A percentile compares a stretch with the other conserved stretches of the same genome.
Evolutionary conservation across 2,113 vertebrate genomes (phyloP).

Genomic region (Cricetomys ansorgei): DNA sequence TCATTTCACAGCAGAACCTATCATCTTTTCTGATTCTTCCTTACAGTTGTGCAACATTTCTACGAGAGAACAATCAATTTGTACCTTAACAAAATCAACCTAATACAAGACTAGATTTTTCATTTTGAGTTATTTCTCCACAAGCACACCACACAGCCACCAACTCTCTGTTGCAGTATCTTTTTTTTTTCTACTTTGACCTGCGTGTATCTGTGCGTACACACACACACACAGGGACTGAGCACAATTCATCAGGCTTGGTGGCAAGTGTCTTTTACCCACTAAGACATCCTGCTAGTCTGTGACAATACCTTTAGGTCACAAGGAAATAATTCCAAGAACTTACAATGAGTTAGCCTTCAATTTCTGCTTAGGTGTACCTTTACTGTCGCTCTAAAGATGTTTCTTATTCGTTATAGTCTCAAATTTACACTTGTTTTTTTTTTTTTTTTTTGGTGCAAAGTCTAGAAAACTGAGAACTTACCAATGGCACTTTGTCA

Average conservation of each 20-base stretch:
- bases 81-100: not conserved
- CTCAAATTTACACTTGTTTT: constrained; percentile 45
- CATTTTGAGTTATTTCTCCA: not conserved
- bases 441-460: not conserved
- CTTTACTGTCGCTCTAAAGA: constrained; percentile 31
- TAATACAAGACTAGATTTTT: not conserved
- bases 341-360: constrained; percentile 1
- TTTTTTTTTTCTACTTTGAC: not conserved
- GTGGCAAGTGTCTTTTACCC: not conserved
- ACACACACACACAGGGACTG: no score
- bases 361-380: not conserved
- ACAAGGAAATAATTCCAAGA: not conserved
- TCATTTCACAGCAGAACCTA: not conserved
- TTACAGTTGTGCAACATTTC: not conserved
- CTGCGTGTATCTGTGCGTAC: no score
- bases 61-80: not conserved
- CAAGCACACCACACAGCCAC: not conserved
- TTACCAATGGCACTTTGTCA: not conserved
- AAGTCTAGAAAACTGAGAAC: constrained; percentile 14
- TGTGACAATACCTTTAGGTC: not conserved
- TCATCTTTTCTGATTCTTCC: not conserved
- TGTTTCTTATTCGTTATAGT: not conserved
- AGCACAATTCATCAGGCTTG: not conserved
- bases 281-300: not conserved
- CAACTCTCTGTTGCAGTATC: not conserved